phyloP scores from a whole-genome alignment of 2,888 invertebrate genomes.

The Agriopis marginaria region DNA sequence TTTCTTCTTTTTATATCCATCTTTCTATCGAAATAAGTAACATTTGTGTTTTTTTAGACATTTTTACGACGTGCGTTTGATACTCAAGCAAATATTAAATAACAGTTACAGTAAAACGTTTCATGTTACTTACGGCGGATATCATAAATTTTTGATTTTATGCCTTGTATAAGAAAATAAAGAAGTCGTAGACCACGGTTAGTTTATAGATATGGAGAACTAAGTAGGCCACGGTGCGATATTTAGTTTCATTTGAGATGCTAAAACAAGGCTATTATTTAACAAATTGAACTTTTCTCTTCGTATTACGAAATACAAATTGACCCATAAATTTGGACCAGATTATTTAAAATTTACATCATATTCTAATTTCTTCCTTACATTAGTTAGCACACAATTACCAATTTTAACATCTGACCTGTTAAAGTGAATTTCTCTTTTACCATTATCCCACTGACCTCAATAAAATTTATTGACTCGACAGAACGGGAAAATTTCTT shows the following conservation, averaged over 20 bases:
- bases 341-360: neutral
- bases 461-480: slow-evolving; percentile 24
- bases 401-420: slow-evolving; percentile 23
- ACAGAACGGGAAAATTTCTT: slow-evolving; percentile 10
- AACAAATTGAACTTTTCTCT: neutral
- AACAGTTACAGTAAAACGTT: slow-evolving; percentile 22
- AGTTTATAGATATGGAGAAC: slow-evolving; percentile 12
- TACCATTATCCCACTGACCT: slow-evolving; percentile 15
- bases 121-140: slow-evolving; percentile 23
- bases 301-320: neutral
- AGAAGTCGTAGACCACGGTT: slow-evolving; percentile 13
- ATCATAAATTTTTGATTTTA: slow-evolving; percentile 31
- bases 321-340: neutral
- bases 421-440: slow-evolving; percentile 13
- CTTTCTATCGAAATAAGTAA: neutral
- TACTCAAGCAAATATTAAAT: slow-evolving; percentile 26
- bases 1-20: neutral
- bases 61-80: slow-evolving; percentile 13
- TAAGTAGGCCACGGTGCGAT: slow-evolving; percentile 4
- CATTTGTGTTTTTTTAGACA: neutral
- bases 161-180: slow-evolving; percentile 27
- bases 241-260: neutral
- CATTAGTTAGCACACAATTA: slow-evolving; percentile 17
- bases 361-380: neutral
- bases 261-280: too few species aligned